Evolutionary conservation across 2,113 vertebrate species (phyloP).

Genomic region (Boulengeromyrus knoepffleri): DNA sequence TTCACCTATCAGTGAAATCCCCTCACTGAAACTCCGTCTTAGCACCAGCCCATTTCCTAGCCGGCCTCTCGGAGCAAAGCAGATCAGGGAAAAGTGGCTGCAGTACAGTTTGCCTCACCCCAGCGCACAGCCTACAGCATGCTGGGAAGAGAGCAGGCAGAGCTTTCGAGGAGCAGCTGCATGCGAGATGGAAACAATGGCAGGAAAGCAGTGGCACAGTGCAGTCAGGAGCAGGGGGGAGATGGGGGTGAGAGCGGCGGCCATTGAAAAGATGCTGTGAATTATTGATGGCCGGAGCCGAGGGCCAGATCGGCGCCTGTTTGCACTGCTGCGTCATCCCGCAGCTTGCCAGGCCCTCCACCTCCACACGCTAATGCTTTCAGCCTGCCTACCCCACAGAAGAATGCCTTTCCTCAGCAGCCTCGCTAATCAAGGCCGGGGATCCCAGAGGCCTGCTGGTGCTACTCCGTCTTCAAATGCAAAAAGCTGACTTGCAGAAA

Average conservation of each 20-base stretch:
- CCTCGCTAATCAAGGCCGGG: constrained; percentile 14
- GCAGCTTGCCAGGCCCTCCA: background rate
- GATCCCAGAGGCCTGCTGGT: constrained; percentile 2
- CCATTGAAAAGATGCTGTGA: constrained; percentile 14
- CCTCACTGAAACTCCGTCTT: background rate
- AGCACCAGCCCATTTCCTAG: background rate
- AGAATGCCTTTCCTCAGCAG: constrained; percentile 1
- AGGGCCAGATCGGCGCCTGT: background rate
- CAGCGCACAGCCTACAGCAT: background rate
- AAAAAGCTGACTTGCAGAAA: background rate
- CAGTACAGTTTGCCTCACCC: background rate
- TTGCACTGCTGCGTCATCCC: background rate
- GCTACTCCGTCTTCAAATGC: background rate
- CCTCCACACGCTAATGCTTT: background rate
- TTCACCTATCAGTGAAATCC: background rate
- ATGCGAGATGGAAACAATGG: background rate
- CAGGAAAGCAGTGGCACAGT: background rate
- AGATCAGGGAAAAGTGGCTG: background rate
- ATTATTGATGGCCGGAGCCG: constrained; percentile 18
- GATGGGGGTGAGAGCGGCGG: background rate
- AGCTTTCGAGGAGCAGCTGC: constrained; percentile 5
- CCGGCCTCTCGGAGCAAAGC: background rate
- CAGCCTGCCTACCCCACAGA: constrained; percentile 6
- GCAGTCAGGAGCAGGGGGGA: background rate
- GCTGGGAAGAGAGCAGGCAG: background rate